phyloP scores from a whole-genome alignment of 2,888 invertebrate species.

The Byasa hedistus region DNA sequence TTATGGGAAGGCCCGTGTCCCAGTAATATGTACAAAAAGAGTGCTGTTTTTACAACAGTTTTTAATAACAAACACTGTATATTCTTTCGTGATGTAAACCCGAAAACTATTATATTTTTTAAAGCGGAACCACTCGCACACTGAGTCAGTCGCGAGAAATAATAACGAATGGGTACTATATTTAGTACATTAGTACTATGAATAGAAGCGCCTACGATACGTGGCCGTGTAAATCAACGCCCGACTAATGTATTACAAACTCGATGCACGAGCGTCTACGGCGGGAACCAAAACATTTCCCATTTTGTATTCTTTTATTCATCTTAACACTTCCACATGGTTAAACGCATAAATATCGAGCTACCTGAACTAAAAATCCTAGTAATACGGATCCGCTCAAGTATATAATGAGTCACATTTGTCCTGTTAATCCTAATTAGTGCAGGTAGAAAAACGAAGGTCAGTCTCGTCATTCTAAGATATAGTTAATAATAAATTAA shows the following conservation, averaged over 20 bases:
- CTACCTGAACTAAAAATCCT: conserved; percentile 53
- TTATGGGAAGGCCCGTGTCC: too few relatives aligned
- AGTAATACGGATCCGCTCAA: conserved; percentile 33
- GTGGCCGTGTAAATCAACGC: conserved; percentile 74
- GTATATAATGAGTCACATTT: conserved; percentile 40
- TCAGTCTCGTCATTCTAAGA: not conserved
- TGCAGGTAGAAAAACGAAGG: conserved; percentile 16
- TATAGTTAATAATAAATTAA: not conserved
- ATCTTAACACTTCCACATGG: conserved; percentile 37
- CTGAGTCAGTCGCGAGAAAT: conserved; percentile 71
- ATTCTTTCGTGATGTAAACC: conserved; percentile 27
- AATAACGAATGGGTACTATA: conserved; percentile 76
- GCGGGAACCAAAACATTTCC: conserved; percentile 36
- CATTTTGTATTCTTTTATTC: conserved; percentile 37
- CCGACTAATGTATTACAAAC: conserved; percentile 72
- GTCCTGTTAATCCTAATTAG: conserved; percentile 27
- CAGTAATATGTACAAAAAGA: too few relatives aligned
- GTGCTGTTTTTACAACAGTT: not conserved
- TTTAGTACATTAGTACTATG: conserved; percentile 76
- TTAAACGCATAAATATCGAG: conserved; percentile 44
- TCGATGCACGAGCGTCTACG: conserved; percentile 50
- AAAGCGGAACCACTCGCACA: conserved; percentile 58
- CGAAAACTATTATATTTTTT: conserved; percentile 42
- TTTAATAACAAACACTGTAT: not conserved
- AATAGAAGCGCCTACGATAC: conserved; percentile 74